Percentiles rank a stretch among this genome's conserved stretches.
Evolutionary conservation across 2,888 invertebrate species (phyloP).

Genomic region (Pristionchus arcanus): DNA sequence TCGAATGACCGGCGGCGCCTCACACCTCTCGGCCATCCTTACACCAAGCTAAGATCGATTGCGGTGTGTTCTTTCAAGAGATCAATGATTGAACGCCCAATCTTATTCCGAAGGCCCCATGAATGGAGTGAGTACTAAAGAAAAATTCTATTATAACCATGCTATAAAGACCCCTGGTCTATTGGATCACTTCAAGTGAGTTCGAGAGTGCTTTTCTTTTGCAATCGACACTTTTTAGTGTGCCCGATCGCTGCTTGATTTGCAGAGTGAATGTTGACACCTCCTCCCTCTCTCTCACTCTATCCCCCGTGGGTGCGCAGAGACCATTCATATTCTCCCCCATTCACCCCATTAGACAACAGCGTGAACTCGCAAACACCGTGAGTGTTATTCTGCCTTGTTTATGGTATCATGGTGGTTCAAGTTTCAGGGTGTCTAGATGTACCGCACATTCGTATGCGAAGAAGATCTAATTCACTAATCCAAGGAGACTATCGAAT

Average conservation of each 20-base stretch:
- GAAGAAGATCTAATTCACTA: neutral
- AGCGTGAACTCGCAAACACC: neutral
- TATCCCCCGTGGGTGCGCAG: neutral
- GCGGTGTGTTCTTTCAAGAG: too few relatives aligned
- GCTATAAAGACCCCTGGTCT: neutral
- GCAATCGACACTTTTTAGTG: neutral
- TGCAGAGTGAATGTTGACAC: slow-evolving; percentile 14
- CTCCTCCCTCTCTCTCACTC: neutral
- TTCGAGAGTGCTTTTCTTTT: neutral
- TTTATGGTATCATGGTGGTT: neutral
- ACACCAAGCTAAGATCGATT: too few relatives aligned
- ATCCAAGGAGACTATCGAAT: neutral
- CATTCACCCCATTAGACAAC: neutral
- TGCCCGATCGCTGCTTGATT: neutral
- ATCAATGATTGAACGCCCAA: too few relatives aligned
- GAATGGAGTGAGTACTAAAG: too few relatives aligned
- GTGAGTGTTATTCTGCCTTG: neutral
- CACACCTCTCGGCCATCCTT: too few relatives aligned
- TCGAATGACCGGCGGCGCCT: too few relatives aligned
- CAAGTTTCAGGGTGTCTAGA: neutral
- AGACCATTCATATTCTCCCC: neutral
- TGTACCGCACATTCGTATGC: neutral
- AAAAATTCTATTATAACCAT: too few relatives aligned
- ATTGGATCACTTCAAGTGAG: neutral
- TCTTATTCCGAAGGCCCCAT: too few relatives aligned